These are phyloP conservation scores for Colinus virginianus DNA, from an alignment of 2,113 vertebrate genomes.

Conservation along the genomic window DNA sequence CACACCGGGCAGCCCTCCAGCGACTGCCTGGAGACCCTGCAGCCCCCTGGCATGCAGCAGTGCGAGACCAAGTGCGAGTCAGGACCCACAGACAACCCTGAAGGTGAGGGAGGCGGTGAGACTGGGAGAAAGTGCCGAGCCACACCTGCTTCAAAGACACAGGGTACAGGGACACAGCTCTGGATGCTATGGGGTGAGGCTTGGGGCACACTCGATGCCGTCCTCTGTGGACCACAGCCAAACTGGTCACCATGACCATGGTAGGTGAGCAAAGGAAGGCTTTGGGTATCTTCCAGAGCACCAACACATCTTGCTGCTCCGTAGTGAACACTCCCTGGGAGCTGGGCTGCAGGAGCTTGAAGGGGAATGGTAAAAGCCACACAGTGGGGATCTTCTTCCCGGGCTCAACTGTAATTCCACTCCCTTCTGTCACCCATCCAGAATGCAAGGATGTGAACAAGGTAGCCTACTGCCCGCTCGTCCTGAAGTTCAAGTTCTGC, in stretches of 20 bases:
- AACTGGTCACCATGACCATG: accelerated
- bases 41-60: slow-evolving; percentile 88
- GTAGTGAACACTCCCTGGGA: not conserved
- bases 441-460: slow-evolving; percentile 99
- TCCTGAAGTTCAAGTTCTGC: slow-evolving; percentile 99
- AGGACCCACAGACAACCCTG: slow-evolving; percentile 88
- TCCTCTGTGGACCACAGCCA: not conserved
- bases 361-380: not conserved
- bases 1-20: slow-evolving; percentile 86
- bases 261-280: not conserved
- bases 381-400: accelerated
- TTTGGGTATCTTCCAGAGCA: not conserved
- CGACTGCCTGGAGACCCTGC: slow-evolving; percentile 88
- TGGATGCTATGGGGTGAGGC: not conserved
- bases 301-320: accelerated
- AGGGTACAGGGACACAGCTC: not conserved
- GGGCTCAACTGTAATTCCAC: not conserved
- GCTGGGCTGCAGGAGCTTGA: too few species aligned
- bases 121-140: accelerated
- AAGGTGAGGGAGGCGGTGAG: slow-evolving; percentile 79
- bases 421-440: slow-evolving; percentile 57
- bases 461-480: slow-evolving; percentile 98
- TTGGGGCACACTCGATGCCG: not conserved
- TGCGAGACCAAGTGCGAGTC: slow-evolving; percentile 92
- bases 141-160: accelerated